Evolutionary conservation across 1,140 invertebrate genomes (phyloP).

Genomic region (Euura lappo): DNA sequence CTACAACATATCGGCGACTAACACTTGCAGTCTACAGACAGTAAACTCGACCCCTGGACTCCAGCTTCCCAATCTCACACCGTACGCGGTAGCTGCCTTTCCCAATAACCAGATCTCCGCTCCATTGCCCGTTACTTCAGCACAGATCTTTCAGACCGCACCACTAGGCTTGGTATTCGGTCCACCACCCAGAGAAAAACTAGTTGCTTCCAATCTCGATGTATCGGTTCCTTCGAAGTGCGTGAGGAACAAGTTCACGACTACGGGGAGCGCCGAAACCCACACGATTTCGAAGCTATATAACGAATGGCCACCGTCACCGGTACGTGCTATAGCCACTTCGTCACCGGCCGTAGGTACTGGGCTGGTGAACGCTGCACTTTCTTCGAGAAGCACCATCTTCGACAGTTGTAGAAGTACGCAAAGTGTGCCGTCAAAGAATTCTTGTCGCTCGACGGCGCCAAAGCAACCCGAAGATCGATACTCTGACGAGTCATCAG

Average conservation of each 20-base stretch:
- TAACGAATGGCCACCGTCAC: conserved; percentile 19
- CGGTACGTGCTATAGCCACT: background rate
- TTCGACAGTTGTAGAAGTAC: background rate
- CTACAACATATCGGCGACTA: conserved; percentile 38
- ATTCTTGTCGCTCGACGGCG: conserved; percentile 13
- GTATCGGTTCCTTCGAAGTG: conserved; percentile 18
- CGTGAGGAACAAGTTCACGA: conserved; percentile 16
- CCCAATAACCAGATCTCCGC: conserved; percentile 30
- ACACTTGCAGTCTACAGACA: conserved; percentile 37
- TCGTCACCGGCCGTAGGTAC: background rate
- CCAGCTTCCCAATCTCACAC: conserved; percentile 32
- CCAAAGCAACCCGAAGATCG: conserved; percentile 34
- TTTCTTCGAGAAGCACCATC: conserved; percentile 17
- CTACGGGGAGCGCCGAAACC: conserved; percentile 10
- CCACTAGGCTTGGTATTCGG: conserved; percentile 29
- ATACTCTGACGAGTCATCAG: conserved; percentile 46
- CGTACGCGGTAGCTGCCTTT: conserved; percentile 29
- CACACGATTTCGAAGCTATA: conserved; percentile 19
- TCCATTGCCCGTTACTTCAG: conserved; percentile 24
- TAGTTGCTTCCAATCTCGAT: conserved; percentile 9
- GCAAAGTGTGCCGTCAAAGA: background rate
- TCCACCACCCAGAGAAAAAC: conserved; percentile 29
- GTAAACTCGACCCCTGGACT: conserved; percentile 35
- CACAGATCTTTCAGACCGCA: conserved; percentile 34
- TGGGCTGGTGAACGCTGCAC: background rate